These are phyloP conservation scores for Anticlea derivata DNA, from an alignment of 2,888 invertebrate genomes.

Conservation along the genomic window DNA sequence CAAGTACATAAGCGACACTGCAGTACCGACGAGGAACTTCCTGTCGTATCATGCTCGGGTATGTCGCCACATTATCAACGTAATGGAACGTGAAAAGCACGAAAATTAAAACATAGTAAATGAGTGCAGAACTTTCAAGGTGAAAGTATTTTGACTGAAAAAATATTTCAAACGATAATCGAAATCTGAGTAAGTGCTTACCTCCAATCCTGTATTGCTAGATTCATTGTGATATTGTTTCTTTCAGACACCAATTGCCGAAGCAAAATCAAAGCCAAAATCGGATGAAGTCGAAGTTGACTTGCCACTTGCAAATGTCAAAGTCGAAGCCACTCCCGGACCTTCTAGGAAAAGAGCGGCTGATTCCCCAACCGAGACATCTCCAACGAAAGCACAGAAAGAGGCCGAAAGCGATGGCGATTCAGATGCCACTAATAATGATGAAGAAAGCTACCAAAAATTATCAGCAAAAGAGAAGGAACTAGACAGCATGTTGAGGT, in stretches of 20 bases:
- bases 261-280: constrained; percentile 3
- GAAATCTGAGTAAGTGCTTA: too few relatives aligned
- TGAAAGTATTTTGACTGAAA: too few relatives aligned
- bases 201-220: too few relatives aligned
- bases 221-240: neutral
- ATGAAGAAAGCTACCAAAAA: neutral
- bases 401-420: neutral
- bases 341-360: constrained; percentile 11
- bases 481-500: constrained; percentile 14
- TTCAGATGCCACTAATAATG: neutral
- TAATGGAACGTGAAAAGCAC: too few relatives aligned
- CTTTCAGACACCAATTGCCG: constrained; percentile 5
- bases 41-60: constrained; percentile 14
- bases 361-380: neutral
- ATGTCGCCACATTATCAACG: too few relatives aligned
- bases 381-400: neutral
- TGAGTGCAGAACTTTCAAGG: too few relatives aligned
- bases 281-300: constrained; percentile 2
- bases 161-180: too few relatives aligned
- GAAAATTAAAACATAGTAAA: too few relatives aligned
- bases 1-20: constrained; percentile 9
- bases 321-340: constrained; percentile 6
- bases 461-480: constrained; percentile 4
- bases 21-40: constrained; percentile 16
- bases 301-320: neutral